These are phyloP conservation scores for Dolichomitus sp. DNA, from an alignment of 2,888 invertebrate genomes.

Conservation along the genomic window DNA sequence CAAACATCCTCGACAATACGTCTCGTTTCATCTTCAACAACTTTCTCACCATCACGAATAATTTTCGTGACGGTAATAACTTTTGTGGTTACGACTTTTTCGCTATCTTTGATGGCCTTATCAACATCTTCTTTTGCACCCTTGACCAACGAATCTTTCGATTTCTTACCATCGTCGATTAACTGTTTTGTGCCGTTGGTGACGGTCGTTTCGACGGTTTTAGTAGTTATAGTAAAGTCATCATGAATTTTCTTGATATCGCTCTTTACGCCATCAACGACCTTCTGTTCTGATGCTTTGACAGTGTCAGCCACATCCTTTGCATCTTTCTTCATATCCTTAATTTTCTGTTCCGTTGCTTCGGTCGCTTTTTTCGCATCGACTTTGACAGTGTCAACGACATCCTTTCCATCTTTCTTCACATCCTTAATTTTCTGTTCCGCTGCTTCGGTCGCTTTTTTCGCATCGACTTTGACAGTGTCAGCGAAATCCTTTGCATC, in stretches of 20 bases:
- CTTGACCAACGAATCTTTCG: slow-evolving; percentile 58
- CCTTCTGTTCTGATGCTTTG: slow-evolving; percentile 66
- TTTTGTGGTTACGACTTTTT: slow-evolving; percentile 87
- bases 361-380: slow-evolving; percentile 67
- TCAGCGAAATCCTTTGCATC: slow-evolving; percentile 63
- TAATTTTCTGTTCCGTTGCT: slow-evolving; percentile 68
- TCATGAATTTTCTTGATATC: slow-evolving; percentile 59
- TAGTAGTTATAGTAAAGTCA: slow-evolving; percentile 59
- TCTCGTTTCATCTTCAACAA: slow-evolving; percentile 48
- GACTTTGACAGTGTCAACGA: no score
- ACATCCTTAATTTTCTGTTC: slow-evolving; percentile 70
- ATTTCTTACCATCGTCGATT: slow-evolving; percentile 61
- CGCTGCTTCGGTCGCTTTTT: slow-evolving; percentile 59
- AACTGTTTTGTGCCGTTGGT: slow-evolving; percentile 54
- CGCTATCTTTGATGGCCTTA: slow-evolving; percentile 65
- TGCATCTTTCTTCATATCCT: slow-evolving; percentile 64
- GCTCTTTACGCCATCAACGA: slow-evolving; percentile 62
- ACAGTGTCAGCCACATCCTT: slow-evolving; percentile 57
- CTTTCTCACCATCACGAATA: slow-evolving; percentile 47
- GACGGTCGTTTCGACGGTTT: slow-evolving; percentile 68
- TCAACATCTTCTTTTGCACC: slow-evolving; percentile 68
- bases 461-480: no score
- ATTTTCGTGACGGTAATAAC: slow-evolving; percentile 79
- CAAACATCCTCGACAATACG: slow-evolving; percentile 46
- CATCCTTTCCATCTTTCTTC: slow-evolving; percentile 63